Percentiles rank a stretch among this genome's conserved stretches.
Evolutionary conservation across 2,113 vertebrate genomes (phyloP).

Genomic region (Hippocampus mohnikei): DNA sequence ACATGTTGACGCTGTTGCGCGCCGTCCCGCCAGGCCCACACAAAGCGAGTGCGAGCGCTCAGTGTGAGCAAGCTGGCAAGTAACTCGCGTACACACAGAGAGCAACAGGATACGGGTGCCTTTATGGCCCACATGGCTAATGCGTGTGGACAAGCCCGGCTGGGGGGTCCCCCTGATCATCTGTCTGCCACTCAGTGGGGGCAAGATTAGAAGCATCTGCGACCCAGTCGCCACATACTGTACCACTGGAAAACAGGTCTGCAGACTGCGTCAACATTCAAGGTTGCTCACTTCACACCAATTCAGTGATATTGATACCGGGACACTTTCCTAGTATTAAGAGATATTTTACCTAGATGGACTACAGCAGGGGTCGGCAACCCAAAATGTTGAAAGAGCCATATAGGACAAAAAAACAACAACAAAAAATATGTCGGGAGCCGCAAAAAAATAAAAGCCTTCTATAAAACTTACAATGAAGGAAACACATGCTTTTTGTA

Average conservation of each 20-base stretch:
- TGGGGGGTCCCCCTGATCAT: constrained; percentile 43
- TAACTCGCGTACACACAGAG: constrained; percentile 16
- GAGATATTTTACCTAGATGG: too few species aligned
- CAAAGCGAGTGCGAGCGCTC: constrained; percentile 5
- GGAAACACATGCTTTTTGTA: too few species aligned
- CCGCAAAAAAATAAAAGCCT: too few species aligned
- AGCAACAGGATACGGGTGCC: constrained; percentile 12
- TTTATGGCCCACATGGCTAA: constrained; percentile 37
- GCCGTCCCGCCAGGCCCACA: not conserved
- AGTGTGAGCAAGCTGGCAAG: constrained; percentile 12
- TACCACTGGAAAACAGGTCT: not conserved
- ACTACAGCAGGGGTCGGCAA: too few species aligned
- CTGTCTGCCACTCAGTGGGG: constrained; percentile 25
- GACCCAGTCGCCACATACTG: constrained; percentile 23
- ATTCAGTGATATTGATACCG: constrained; percentile 18
- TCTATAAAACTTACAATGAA: too few species aligned
- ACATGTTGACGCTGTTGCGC: constrained; percentile 25
- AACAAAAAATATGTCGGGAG: too few species aligned
- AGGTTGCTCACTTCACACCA: constrained; percentile 22
- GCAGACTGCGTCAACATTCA: not conserved
- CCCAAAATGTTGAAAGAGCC: too few species aligned
- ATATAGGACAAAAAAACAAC: too few species aligned
- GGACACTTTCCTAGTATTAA: constrained; percentile 17
- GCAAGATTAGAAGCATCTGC: constrained; percentile 47
- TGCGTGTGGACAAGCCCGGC: constrained; percentile 48